Evolutionary conservation across 2,888 invertebrate genomes (phyloP), one percentile per base, ranked within the genome.

Genomic region (Lasioglossum morio): DNA sequence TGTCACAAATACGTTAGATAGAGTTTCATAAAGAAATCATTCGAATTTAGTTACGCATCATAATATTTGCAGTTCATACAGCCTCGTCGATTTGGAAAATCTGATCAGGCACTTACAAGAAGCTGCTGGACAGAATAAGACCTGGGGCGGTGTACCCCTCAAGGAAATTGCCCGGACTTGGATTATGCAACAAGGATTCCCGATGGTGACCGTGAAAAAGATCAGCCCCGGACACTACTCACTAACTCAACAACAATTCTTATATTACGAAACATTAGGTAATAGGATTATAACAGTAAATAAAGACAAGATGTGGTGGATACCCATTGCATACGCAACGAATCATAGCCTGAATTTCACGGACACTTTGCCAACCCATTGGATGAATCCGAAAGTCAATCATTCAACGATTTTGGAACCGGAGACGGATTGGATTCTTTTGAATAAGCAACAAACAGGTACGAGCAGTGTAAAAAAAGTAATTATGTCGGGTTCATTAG

Each of bases 151-250:
- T 0, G 0, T 23, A 3, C 14, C n/a, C 0, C n/a, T 95, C 3
- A 95, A 14, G 2, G 0, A 48, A 1, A 82, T 96, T 82, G 95
- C 95, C 85, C 86, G 95, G 0, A 89, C 96, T 7, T 98, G 97
- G 97, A 96, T 97, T 19, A 96, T 96, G 72, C 96, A 97, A 90
- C 95, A 96, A 14, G 97, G 97, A 0, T 97, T 96, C 91, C 98
- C 97, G 0, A 95, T 97, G 2, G 94, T 97, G 0, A 96, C 94
- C 0, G 96, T 97, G 0, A 96, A 12, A 0, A 89, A 87, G 1
- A 10, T 0, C 1, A 1, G n/a, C 0, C 1, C 12, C 0, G 7
- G 60, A 2, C 95, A 95, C 30, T 91, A 96, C 93, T 94, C 89
- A 0, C 92, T 96, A 66, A 94, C 93, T 1, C 96, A 96, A 95